phyloP scores from a whole-genome alignment of 2,888 invertebrate species.

The Heteropelma amictum region DNA sequence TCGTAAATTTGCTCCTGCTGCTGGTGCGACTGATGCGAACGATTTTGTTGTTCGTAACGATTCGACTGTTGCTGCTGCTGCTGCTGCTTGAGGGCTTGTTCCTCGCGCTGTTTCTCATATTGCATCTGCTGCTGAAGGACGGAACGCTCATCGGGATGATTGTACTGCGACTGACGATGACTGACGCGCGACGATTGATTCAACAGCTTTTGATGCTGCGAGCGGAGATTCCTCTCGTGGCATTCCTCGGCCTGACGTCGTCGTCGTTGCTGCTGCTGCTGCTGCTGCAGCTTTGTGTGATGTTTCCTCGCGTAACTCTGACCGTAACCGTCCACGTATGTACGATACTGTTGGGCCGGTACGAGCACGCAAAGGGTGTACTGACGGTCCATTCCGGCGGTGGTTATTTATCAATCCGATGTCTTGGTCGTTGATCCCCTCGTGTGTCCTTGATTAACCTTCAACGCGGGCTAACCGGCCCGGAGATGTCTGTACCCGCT shows the following conservation, averaged over 20 bases:
- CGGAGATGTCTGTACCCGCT: not conserved
- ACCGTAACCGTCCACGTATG: slow-evolving; percentile 72
- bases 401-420: slow-evolving; percentile 31
- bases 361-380: slow-evolving; percentile 77
- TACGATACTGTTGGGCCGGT: slow-evolving; percentile 76
- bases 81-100: slow-evolving; percentile 55
- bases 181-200: slow-evolving; percentile 56
- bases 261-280: slow-evolving; percentile 52
- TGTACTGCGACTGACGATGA: slow-evolving; percentile 55
- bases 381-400: slow-evolving; percentile 77
- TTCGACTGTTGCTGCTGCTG: slow-evolving; percentile 49
- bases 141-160: too few species aligned
- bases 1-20: slow-evolving; percentile 75
- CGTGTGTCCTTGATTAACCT: slow-evolving; percentile 46
- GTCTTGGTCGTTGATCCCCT: too few species aligned
- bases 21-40: slow-evolving; percentile 53
- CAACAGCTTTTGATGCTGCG: slow-evolving; percentile 34
- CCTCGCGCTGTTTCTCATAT: slow-evolving; percentile 50
- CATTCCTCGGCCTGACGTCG: slow-evolving; percentile 27
- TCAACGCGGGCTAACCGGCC: not conserved
- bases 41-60: slow-evolving; percentile 47
- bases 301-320: slow-evolving; percentile 62
- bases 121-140: slow-evolving; percentile 59
- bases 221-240: slow-evolving; percentile 45
- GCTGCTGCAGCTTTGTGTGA: slow-evolving; percentile 61